These are phyloP conservation scores for Psix sp. DNA, from an alignment of 1,140 invertebrate genomes.

Conservation along the genomic window DNA sequence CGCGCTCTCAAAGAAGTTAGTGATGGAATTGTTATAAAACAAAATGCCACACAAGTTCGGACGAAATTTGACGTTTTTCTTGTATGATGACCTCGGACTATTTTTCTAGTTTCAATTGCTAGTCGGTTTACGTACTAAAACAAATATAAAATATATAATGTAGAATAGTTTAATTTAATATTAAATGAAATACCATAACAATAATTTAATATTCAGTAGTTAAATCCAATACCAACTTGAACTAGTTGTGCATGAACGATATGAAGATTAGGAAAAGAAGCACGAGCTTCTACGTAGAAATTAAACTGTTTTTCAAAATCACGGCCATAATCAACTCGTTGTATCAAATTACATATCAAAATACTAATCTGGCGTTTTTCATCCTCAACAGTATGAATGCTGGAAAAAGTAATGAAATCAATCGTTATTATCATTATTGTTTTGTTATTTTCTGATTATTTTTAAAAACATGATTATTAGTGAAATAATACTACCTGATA, in stretches of 20 bases:
- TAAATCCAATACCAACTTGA: constrained; percentile 86
- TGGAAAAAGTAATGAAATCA: constrained; percentile 70
- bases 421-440: neutral
- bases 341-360: constrained; percentile 88
- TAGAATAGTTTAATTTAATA: neutral
- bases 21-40: constrained; percentile 96
- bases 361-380: constrained; percentile 91
- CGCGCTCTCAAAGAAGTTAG: constrained; percentile 85
- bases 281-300: constrained; percentile 95
- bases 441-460: no score
- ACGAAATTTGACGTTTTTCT: constrained; percentile 90
- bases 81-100: constrained; percentile 87
- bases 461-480: no score
- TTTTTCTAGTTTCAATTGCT: constrained; percentile 84
- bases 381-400: constrained; percentile 94
- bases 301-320: constrained; percentile 94
- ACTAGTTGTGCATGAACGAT: constrained; percentile 89
- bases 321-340: constrained; percentile 86
- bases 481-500: constrained; percentile 81
- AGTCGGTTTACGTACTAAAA: constrained; percentile 87
- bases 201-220: no score
- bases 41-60: constrained; percentile 95
- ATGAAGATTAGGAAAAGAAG: constrained; percentile 93
- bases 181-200: no score
- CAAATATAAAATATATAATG: neutral